These are phyloP conservation scores for Zaprionus bogoriensis DNA, from an alignment of 2,888 invertebrate genomes.

Conservation along the genomic window DNA sequence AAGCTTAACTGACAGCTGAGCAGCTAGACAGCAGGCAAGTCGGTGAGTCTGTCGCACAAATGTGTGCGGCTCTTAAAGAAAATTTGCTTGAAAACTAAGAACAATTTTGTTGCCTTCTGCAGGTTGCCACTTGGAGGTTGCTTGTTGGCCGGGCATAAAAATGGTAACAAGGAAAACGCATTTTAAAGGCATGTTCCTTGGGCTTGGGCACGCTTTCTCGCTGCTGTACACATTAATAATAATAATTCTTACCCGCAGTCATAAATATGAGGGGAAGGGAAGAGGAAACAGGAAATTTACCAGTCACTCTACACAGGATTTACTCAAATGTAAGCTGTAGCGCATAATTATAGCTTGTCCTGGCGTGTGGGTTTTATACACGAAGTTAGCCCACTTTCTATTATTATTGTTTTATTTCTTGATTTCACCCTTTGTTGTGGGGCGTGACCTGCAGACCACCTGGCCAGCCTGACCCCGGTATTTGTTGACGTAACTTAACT, in stretches of 20 bases:
- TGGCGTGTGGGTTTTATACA: not conserved
- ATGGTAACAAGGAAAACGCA: slow-evolving; percentile 40
- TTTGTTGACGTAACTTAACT: slow-evolving; percentile 16
- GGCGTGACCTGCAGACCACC: slow-evolving; percentile 24
- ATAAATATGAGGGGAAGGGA: slow-evolving; percentile 12
- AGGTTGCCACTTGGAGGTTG: too few relatives aligned
- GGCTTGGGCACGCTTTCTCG: not conserved
- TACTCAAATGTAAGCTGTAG: not conserved
- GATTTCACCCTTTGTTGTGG: not conserved
- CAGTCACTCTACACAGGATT: not conserved
- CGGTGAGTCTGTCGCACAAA: not conserved
- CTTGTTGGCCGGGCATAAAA: too few relatives aligned
- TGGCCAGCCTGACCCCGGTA: not conserved
- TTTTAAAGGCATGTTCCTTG: slow-evolving; percentile 24
- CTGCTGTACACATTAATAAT: not conserved
- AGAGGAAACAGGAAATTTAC: slow-evolving; percentile 3
- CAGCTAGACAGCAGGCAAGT: slow-evolving; percentile 5
- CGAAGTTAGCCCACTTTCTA: slow-evolving; percentile 1
- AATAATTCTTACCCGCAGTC: slow-evolving; percentile 22
- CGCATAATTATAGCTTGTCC: slow-evolving; percentile 30
- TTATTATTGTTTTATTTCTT: not conserved
- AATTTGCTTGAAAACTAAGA: too few relatives aligned
- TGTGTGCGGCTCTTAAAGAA: too few relatives aligned
- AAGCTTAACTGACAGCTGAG: not conserved
- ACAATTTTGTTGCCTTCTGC: too few relatives aligned